Evolutionary conservation across 2,113 vertebrate species (phyloP).

Genomic region (Gambusia holbrooki): DNA sequence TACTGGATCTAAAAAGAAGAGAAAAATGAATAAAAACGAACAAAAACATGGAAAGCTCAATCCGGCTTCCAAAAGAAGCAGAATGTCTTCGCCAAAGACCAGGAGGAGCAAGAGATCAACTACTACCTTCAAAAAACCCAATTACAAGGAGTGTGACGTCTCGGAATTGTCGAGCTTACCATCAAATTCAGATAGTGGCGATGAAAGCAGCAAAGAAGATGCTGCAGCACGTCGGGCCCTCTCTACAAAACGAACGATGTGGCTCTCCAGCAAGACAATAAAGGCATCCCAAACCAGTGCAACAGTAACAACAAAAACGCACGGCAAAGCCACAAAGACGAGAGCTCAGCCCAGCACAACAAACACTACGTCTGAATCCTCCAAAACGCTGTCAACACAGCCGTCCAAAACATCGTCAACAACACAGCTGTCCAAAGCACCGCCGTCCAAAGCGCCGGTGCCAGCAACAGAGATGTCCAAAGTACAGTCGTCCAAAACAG

Average conservation of each 20-base stretch:
- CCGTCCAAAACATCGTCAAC: not conserved
- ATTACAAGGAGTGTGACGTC: too few species aligned
- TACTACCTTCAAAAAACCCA: not conserved
- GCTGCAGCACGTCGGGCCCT: not conserved
- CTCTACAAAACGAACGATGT: not conserved
- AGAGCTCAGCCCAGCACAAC: not conserved
- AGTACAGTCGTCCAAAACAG: not conserved
- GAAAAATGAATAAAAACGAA: not conserved
- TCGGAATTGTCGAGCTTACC: not conserved
- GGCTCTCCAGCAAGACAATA: not conserved
- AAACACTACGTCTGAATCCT: not conserved
- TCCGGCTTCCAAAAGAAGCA: not conserved
- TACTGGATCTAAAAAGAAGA: slow-evolving; percentile 22
- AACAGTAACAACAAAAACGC: not conserved
- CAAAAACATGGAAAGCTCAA: fast-evolving
- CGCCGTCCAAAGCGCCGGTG: too few species aligned
- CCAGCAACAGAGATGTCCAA: too few species aligned
- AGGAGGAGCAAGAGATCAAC: not conserved
- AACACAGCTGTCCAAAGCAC: too few species aligned
- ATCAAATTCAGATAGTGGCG: not conserved
- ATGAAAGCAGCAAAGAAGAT: not conserved
- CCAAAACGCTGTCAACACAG: not conserved
- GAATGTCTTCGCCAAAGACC: too few species aligned
- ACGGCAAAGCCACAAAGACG: not conserved
- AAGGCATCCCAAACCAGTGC: not conserved